Conservation (phyloP, 1,140 invertebrate genomes). For the Eurosta solidaginis region DNA sequence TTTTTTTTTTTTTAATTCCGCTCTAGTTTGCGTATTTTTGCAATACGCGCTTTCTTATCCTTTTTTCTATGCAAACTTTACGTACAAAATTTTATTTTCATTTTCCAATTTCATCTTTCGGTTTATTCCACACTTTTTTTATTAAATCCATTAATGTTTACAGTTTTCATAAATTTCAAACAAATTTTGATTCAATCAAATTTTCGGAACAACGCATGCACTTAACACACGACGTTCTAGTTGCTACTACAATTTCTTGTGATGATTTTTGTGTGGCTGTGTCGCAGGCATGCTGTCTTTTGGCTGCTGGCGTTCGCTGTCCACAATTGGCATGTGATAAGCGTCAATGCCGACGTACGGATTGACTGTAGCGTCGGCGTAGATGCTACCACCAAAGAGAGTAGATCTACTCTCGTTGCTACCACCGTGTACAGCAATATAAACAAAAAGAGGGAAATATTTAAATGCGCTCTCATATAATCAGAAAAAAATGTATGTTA, state of each 20-base stretch:
- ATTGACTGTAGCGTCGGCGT: neutral
- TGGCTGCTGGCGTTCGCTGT: neutral
- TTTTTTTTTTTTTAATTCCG: no score
- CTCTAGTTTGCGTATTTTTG: no score
- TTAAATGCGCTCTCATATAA: no score
- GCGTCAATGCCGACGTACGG: neutral
- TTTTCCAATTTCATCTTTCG: neutral
- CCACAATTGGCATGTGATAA: neutral
- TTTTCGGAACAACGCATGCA: conserved; percentile 49
- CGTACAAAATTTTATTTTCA: no score
- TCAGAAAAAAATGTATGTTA: no score
- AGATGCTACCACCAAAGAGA: neutral
- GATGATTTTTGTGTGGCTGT: conserved; percentile 30
- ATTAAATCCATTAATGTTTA: neutral
- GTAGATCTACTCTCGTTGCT: no score
- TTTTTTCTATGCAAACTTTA: no score
- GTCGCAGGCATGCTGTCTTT: neutral
- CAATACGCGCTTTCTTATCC: no score
- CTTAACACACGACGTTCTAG: conserved; percentile 55
- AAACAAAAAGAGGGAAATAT: no score
- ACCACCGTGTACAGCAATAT: no score
- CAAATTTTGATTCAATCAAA: neutral
- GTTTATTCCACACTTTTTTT: neutral
- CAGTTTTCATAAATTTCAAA: neutral
- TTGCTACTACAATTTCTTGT: conserved; percentile 41